Evolutionary conservation across 2,113 vertebrate genomes (phyloP).

Genomic region (Hydrochoerus hydrochaeris): DNA sequence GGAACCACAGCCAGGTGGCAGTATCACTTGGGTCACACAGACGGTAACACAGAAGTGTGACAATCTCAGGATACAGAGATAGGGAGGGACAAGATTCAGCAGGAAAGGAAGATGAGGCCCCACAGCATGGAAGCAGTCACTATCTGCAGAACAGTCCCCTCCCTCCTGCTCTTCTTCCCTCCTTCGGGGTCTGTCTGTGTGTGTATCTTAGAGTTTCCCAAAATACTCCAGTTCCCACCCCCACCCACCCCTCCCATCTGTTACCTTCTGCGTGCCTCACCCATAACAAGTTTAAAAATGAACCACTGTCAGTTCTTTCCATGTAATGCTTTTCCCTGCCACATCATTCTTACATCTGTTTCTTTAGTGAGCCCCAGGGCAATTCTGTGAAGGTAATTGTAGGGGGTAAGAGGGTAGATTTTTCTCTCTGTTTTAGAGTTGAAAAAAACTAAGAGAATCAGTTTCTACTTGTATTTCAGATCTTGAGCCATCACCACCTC

Average conservation of each 20-base stretch:
- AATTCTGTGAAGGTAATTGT: neutral
- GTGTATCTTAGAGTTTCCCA: neutral
- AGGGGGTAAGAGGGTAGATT: neutral
- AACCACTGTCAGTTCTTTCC: neutral
- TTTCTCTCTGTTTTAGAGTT: neutral
- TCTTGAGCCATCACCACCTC: neutral
- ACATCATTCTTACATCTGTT: neutral
- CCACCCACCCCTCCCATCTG: neutral
- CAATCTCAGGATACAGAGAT: neutral
- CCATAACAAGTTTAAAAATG: neutral
- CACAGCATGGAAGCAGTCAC: neutral
- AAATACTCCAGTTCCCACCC: neutral
- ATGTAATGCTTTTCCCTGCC: neutral
- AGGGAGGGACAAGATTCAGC: neutral
- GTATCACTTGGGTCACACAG: neutral
- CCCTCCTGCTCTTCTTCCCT: neutral
- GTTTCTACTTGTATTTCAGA: neutral
- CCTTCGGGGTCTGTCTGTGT: neutral
- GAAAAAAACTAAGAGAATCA: neutral
- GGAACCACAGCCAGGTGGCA: neutral
- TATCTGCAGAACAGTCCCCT: neutral
- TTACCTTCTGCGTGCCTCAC: neutral
- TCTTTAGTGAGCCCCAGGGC: neutral
- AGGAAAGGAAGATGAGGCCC: neutral
- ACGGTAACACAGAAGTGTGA: neutral